A percentile compares a stretch with the other conserved stretches of the same genome.
phyloP scores from a whole-genome alignment of 2,888 invertebrate species.

The Scaptomyza reducta region DNA sequence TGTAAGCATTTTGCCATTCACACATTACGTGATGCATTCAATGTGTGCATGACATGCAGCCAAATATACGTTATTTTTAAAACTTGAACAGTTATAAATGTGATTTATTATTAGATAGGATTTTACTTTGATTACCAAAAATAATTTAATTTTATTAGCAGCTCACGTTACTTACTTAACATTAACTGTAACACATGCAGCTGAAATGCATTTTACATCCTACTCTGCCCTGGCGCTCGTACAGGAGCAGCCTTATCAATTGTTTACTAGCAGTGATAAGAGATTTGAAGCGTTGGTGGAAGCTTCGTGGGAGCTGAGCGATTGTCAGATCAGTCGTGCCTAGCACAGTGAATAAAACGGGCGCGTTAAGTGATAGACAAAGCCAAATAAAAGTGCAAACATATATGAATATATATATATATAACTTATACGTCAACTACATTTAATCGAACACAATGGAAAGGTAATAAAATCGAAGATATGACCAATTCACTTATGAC shows the following conservation, averaged over 20 bases:
- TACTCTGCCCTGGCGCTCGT: slow-evolving; percentile 3
- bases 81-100: not conserved
- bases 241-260: slow-evolving; percentile 52
- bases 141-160: not conserved
- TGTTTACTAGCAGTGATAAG: slow-evolving; percentile 41
- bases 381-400: slow-evolving; percentile 8
- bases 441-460: slow-evolving; percentile 34
- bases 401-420: slow-evolving; percentile 11
- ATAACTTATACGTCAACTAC: slow-evolving; percentile 7
- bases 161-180: not conserved
- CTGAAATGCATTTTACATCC: slow-evolving; percentile 14
- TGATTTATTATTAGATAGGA: not conserved
- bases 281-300: slow-evolving; percentile 31
- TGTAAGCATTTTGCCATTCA: slow-evolving; percentile 1
- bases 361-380: slow-evolving; percentile 46
- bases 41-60: slow-evolving; percentile 12
- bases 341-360: slow-evolving; percentile 45
- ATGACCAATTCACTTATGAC: not conserved
- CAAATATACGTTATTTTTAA: slow-evolving; percentile 28
- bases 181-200: not conserved
- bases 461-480: slow-evolving; percentile 31
- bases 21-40: not conserved
- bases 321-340: slow-evolving; percentile 59
- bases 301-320: slow-evolving; percentile 46
- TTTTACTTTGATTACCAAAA: not conserved